Percentiles rank a stretch among this genome's conserved stretches.
phyloP scores from a whole-genome alignment of 2,888 invertebrate genomes.

The Rhogogaster chlorosoma region DNA sequence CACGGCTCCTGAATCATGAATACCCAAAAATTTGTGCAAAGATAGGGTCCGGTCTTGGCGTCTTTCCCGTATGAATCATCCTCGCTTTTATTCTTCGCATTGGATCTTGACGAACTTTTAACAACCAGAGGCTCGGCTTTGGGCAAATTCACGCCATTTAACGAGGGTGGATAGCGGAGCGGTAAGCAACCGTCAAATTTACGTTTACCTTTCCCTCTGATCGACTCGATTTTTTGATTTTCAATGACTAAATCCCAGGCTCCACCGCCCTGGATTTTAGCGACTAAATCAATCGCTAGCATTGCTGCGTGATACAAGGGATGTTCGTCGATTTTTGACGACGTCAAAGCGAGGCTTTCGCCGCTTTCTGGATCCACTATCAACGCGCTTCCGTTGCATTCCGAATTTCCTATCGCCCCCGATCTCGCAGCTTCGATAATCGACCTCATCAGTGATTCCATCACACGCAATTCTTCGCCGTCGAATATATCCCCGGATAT shows the following conservation, averaged over 20 bases:
- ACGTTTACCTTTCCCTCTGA: constrained; percentile 46
- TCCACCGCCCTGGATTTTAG: constrained; percentile 90
- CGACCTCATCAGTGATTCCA: constrained; percentile 82
- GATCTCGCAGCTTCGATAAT: constrained; percentile 79
- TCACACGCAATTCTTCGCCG: constrained; percentile 78
- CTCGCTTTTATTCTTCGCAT: background rate
- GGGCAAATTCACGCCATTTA: constrained; percentile 62
- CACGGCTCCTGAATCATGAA: constrained; percentile 94
- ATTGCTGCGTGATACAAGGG: constrained; percentile 92
- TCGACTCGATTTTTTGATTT: background rate
- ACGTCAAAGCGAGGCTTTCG: constrained; percentile 85
- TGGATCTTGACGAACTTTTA: background rate
- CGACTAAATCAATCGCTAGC: constrained; percentile 92
- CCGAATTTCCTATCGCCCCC: constrained; percentile 63
- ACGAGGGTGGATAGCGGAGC: constrained; percentile 65
- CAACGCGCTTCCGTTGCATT: constrained; percentile 80
- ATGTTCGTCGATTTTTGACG: constrained; percentile 81
- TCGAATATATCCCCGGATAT: constrained; percentile 83
- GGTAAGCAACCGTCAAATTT: constrained; percentile 57
- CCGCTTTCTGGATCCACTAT: constrained; percentile 87
- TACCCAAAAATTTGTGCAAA: constrained; percentile 93
- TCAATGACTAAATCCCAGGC: constrained; percentile 79
- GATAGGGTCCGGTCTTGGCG: constrained; percentile 83
- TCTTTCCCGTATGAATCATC: background rate
- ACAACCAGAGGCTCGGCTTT: constrained; percentile 42